Percentiles rank a stretch among this genome's conserved stretches.
phyloP scores from a whole-genome alignment of 2,888 invertebrate species.

The Oegoconia quadripuncta region DNA sequence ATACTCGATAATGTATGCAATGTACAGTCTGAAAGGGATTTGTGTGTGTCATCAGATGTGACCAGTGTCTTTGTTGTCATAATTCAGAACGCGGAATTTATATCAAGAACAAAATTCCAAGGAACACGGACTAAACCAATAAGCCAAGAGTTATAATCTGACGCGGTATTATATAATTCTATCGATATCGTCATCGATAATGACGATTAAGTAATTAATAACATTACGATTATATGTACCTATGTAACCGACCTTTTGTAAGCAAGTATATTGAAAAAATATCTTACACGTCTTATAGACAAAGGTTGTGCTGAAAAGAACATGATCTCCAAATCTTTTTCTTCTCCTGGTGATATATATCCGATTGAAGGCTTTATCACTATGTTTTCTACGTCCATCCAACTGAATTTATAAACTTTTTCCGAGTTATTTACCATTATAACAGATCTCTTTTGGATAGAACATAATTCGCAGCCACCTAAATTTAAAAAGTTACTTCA shows the following conservation, averaged over 20 bases:
- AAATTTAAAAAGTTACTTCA: constrained; percentile 8
- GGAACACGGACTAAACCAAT: no score
- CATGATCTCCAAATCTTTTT: constrained; percentile 66
- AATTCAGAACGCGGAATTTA: no score
- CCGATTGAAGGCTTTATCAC: constrained; percentile 61
- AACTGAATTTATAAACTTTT: constrained; percentile 65
- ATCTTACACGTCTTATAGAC: constrained; percentile 22
- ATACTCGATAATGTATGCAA: no score
- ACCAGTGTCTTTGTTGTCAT: no score
- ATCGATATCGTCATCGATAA: no score
- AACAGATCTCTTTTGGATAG: constrained; percentile 52
- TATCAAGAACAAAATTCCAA: no score
- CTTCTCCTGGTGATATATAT: constrained; percentile 69
- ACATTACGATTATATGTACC: no score
- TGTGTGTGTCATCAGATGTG: no score
- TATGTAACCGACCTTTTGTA: not conserved
- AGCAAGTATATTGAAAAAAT: constrained; percentile 1
- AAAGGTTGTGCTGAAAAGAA: constrained; percentile 54
- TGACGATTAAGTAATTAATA: no score
- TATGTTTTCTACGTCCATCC: constrained; percentile 48
- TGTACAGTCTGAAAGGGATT: no score
- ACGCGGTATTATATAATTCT: no score
- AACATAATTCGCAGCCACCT: constrained; percentile 64
- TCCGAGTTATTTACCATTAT: constrained; percentile 69
- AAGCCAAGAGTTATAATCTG: no score